Evolutionary conservation across 1,140 invertebrate species (phyloP), one percentile per base, ranked within the genome.

Genomic region (Harlomillsia oculata): DNA sequence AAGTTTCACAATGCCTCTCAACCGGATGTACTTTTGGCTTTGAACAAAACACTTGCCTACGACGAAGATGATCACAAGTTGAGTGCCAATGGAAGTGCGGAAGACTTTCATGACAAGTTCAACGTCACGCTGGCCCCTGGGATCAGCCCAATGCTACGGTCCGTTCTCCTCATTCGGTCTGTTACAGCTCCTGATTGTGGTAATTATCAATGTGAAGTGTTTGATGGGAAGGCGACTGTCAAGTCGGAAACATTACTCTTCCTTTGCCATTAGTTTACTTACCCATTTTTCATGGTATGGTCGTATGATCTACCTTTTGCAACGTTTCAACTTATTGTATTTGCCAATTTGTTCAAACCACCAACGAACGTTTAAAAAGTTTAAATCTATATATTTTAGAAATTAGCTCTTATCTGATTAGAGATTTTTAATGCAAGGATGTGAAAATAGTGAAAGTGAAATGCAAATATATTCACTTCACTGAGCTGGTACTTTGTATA

Each of bases 41-140:
- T 60, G 13, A 62, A 65, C 48, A 62, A 57, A 40, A 54, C 56
- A 11, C 63, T 62, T n/a, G 60, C 60, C 16, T 62, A 62, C 39
- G 49, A 51, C 2, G 63, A 65, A 37, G 30, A 34, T 13, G 32
- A 25, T 13, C 39, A 20, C 11, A 16, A 16, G 21, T 25, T 26
- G 32, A 20, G 46, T n/a, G 14, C 34, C 3, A 21, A 51, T 43
- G 45, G 36, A 44, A 46, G 45, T 59, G 41, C 51, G 16, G 43
- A 59, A 44, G 60, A 62, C 25, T 65, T 65, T 46, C 60, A 65
- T 49, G 64, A 65, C 41, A 65, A 62, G 43, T 65, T 65, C 32
- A 65, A 65, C 37, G 64, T 65, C 0, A 65, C 64, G 4, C 46
- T 65, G 21, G 64, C 64, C 18, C 57, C 64, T n/a, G 60, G 64